Percentiles rank a stretch among this genome's conserved stretches.
Evolutionary conservation across 2,888 invertebrate species (phyloP).

Genomic region (Fragum sueziense): DNA sequence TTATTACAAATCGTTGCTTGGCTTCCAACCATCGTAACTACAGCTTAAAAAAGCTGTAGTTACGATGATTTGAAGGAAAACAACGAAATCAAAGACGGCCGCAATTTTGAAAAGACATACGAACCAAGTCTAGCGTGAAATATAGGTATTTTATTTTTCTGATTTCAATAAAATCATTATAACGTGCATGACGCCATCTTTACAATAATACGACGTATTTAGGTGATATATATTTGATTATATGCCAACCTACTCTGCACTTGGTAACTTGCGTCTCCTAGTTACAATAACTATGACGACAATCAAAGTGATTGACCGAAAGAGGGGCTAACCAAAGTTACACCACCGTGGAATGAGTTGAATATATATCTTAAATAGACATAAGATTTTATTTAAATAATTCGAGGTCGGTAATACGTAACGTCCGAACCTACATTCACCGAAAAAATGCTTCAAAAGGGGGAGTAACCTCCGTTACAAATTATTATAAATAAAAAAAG

Average conservation of each 20-base stretch:
- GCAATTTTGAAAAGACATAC: not conserved
- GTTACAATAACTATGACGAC: not conserved
- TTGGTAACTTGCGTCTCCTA: constrained; percentile 13
- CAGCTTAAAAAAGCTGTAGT: no score
- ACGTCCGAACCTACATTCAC: not conserved
- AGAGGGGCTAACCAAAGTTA: not conserved
- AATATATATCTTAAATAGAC: not conserved
- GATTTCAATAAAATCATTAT: constrained; percentile 1
- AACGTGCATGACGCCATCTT: constrained; percentile 8
- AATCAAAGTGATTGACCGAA: constrained; percentile 9
- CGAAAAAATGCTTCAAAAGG: not conserved
- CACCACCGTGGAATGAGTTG: constrained; percentile 1
- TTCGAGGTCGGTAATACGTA: not conserved
- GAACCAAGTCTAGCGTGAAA: not conserved
- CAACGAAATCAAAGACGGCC: no score
- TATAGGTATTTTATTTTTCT: constrained; percentile 11
- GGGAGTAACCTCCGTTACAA: not conserved
- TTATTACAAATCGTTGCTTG: no score
- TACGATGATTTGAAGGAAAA: no score
- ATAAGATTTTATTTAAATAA: not conserved
- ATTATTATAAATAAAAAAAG: not conserved
- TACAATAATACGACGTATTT: not conserved
- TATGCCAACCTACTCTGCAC: constrained; percentile 1
- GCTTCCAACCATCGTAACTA: no score
- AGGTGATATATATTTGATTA: not conserved